A percentile compares a stretch with the other conserved stretches of the same genome.
Conservation (phyloP, 2,888 invertebrate species). For the Drosophila kokeensis region DNA sequence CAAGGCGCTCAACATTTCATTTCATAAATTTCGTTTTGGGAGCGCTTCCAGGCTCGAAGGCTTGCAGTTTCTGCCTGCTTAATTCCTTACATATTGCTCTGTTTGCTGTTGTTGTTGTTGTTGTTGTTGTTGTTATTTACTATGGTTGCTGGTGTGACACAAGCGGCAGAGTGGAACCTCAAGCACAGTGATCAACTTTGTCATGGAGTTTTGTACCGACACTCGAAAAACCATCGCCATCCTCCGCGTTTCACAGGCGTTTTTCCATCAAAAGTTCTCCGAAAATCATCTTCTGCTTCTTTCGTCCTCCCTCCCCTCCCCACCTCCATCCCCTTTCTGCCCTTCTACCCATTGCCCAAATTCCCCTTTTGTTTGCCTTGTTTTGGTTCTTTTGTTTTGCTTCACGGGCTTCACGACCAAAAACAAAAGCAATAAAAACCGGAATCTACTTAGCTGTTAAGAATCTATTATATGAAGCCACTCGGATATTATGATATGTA, state of each 20-base stretch:
- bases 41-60: constrained; percentile 47
- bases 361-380: constrained; percentile 8
- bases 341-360: background rate
- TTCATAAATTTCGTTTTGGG: constrained; percentile 52
- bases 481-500: constrained; percentile 41
- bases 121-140: constrained; percentile 5
- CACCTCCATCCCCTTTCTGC: background rate
- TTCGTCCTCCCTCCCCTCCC: background rate
- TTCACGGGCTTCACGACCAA: constrained; percentile 23
- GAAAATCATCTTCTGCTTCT: constrained; percentile 34
- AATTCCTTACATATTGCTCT: constrained; percentile 57
- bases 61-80: constrained; percentile 45
- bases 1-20: constrained; percentile 61
- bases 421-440: constrained; percentile 66
- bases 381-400: constrained; percentile 47
- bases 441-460: constrained; percentile 64
- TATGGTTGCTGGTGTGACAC: constrained; percentile 8
- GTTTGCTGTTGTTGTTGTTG: constrained; percentile 14
- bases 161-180: constrained; percentile 21
- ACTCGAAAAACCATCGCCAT: constrained; percentile 46
- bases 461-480: constrained; percentile 61
- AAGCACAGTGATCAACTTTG: constrained; percentile 47
- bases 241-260: constrained; percentile 38
- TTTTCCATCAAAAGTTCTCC: constrained; percentile 48
- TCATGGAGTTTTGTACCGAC: constrained; percentile 53